phyloP scores from a whole-genome alignment of 2,888 invertebrate species.

The Epinotia demarniana region DNA sequence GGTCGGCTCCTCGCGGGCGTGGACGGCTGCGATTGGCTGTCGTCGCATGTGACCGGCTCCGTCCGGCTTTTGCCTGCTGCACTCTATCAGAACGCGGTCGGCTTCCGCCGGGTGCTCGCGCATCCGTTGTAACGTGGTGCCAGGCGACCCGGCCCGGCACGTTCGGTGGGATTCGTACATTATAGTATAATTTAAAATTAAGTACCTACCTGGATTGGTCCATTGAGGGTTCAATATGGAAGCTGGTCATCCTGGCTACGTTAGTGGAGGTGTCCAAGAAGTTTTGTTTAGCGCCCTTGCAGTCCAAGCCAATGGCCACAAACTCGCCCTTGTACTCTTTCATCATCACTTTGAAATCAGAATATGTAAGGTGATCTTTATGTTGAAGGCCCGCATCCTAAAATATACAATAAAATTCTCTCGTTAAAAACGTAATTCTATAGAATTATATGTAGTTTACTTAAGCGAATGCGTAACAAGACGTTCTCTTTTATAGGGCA shows the following conservation, averaged over 20 bases:
- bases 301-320: conserved; percentile 96
- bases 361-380: conserved; percentile 95
- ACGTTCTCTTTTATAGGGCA: neutral
- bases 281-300: conserved; percentile 97
- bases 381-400: conserved; percentile 95
- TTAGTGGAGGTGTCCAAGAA: conserved; percentile 97
- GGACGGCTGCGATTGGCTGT: too few species aligned
- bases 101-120: too few species aligned
- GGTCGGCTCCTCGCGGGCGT: too few species aligned
- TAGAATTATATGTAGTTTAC: neutral
- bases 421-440: neutral
- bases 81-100: too few species aligned
- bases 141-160: too few species aligned
- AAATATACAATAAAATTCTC: conserved; percentile 19
- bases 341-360: conserved; percentile 98
- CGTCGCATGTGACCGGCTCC: too few species aligned
- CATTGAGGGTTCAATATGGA: conserved; percentile 93
- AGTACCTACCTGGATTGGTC: conserved; percentile 88
- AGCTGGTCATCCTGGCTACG: conserved; percentile 97
- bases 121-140: too few species aligned
- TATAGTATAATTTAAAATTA: conserved; percentile 27
- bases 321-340: conserved; percentile 98
- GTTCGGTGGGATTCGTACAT: too few species aligned
- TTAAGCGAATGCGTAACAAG: neutral
- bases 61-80: too few species aligned